phyloP scores from a whole-genome alignment of 2,113 vertebrate genomes.

The Sapajus apella region DNA sequence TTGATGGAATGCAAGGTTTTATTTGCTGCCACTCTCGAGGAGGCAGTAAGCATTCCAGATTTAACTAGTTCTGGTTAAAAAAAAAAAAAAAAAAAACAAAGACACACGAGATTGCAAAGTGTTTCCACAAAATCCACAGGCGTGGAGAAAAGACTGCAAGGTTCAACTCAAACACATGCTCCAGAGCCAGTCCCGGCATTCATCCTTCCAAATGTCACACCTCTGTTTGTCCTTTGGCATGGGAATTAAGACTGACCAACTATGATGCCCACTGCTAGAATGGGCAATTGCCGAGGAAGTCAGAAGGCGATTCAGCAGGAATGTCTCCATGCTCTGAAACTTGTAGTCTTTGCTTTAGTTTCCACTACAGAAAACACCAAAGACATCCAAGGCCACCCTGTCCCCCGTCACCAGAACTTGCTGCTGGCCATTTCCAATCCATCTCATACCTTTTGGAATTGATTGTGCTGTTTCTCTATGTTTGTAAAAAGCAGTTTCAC shows the following conservation, averaged over 20 bases:
- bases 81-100: background rate
- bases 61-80: background rate
- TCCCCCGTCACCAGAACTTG: slow-evolving; percentile 14
- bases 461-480: slow-evolving; percentile 88
- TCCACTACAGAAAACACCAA: slow-evolving; percentile 19
- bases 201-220: background rate
- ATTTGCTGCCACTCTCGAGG: slow-evolving; percentile 61
- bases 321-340: background rate
- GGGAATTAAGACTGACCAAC: background rate
- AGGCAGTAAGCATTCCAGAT: slow-evolving; percentile 67
- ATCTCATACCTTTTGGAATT: slow-evolving; percentile 68
- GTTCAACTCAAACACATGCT: slow-evolving; percentile 45
- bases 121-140: slow-evolving; percentile 5
- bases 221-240: slow-evolving; percentile 49
- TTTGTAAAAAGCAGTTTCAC: slow-evolving; percentile 82
- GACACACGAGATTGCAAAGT: background rate
- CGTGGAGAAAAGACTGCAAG: slow-evolving; percentile 22
- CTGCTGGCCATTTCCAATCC: slow-evolving; percentile 61
- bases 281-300: background rate
- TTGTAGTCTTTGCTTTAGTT: slow-evolving; percentile 55
- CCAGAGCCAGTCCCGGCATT: slow-evolving; percentile 25
- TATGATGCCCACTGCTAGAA: slow-evolving; percentile 41
- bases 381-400: slow-evolving; percentile 52
- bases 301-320: background rate
- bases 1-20: slow-evolving; percentile 44